Base-by-base conservation (phyloP, 2,888 invertebrate genomes). In the Cyaniris semiargus region DNA sequence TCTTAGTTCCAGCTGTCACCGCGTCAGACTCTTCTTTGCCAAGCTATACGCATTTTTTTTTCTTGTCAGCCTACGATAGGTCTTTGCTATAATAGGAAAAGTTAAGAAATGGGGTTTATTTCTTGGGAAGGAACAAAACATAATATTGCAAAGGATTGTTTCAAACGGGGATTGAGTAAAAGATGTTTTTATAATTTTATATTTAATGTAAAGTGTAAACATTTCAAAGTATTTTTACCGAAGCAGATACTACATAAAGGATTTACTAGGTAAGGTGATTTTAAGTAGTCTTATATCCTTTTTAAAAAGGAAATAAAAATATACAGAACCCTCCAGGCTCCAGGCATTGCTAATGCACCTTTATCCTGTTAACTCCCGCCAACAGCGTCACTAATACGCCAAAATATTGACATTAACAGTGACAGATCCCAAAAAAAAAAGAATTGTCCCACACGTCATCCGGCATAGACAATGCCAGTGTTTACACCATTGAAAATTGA, bases 361-460 rank as follows among this genome's bases (percentile, higher is more conserved):
- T 48, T 15, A 44, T 74, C 48, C 74, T 74, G 53, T 53, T 74
- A 72, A 48, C 23, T 60, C 74, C 27, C 78, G 80, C 92, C 90
- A 83, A 88, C 91, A 83, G 93, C 92, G 93, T 88, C 83, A 80
- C 93, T 83, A 93, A 93, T 93, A 90, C 91, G 92, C 92, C 87
- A 85, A 86, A 86, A 85, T 85, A 86, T 86, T 86, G 84, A 85
- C 83, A 82, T 84, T 82, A 81, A 80, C 79, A 83, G 84, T 84
- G 85, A 84, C 84, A 83, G 83, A 80, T 82, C 80, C 78, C 81
- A 79, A 80, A 71, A 71, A 80, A 80, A 81, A 82, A 80, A 80
- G 79, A 78, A 81, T 82, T 81, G 80, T 53, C 74, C 80, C 81
- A 80, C 78, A 78, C 80, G 81, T 82, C 83, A 83, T 83, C 82